Base-by-base conservation (phyloP, 2,888 invertebrate species). In the Cinara cedri region DNA sequence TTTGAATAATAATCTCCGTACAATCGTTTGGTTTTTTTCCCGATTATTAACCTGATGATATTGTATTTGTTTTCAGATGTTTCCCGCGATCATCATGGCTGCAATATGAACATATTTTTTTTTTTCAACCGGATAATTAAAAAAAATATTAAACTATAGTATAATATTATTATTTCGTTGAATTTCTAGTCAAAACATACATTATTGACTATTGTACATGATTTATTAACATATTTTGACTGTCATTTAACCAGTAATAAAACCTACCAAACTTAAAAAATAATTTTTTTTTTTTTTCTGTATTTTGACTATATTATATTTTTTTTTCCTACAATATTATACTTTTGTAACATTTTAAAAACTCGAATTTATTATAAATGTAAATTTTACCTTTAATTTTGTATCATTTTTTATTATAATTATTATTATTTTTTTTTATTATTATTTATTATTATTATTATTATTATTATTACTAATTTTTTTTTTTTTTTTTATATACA, bases 101-200 rank as follows among this genome's bases (percentile, higher is more conserved):
- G 44, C 57, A 46, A 57, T 57, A 72, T 13, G 16, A 8, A 51
- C 4, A 49, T 16, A 44, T 19, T n/a, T 26, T 1, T 44, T 21
- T 72, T 72, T 24, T 72, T 57, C 8, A 57, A 24, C 24, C n/a
- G 42, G 16, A 44, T 11, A 44, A 21, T 55, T 16, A 71, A 19
- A 10, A 51, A n/a, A 16, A 34, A 34, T 19, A 51, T 34, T 6
- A 16, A 34, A 34, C 34, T 4, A 34, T 34, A 4, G 6, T 46
- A 46, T 34, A 4, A 34, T 46, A 46, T 10, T 2, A 46, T 10
- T 21, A 44, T 46, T 46, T 42, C 26, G 55, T 44, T 13, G 55
- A 55, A 75, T 46, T 75, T 57, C 75, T 75, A 66, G 75, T 75
- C 75, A 66, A 66, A 34, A 34, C 3, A 75, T n/a, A 19, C 6